Evolutionary conservation across 2,113 vertebrate genomes (phyloP), one percentile per base, ranked within the genome.

Genomic region (Onychorhynchus coronatus): DNA sequence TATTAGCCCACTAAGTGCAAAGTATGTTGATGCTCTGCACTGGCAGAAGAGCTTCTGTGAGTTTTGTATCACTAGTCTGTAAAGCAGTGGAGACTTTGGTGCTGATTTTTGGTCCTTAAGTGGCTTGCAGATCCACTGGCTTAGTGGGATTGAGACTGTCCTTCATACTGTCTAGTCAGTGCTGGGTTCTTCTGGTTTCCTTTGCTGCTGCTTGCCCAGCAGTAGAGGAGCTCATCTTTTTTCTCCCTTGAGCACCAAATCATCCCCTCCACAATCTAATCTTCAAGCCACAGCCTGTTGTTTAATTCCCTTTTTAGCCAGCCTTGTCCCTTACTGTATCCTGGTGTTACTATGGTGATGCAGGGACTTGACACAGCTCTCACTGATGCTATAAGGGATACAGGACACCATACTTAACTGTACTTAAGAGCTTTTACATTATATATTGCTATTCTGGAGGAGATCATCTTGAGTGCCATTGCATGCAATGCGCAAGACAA

Each of bases 291-390:
- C 9, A 72, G 62, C 63, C 87, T 78, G 27, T 93, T 90, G 31
- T 90, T 91, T 94, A 49, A 14, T 85, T 66, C 28, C 94, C 88
- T 88, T 97, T 96, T 86, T 50, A 79, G 74, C 42, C 14, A 92
- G 39, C 17, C 56, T 70, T 20, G 52, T 82, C 37, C 58, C 74
- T 78, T 89, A 56, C 66, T 37, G 37, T 39, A 72, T 89, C 62
- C 53, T 63, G 55, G 55, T 4, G 77, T 96, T 96, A 86, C 95
- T 84, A 62, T 80, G 87, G 91, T 16, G 30, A 96, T 91, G 62
- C 49, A 87, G 85, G 85, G 44, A 56, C 35, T 92, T 92, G 42
- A 80, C 71, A 44, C 84, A 83, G 74, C 73, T 73, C 84, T 96
- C 10, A 11, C 50, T 62, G 84, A 22, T 95, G 31, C 77, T 85